A percentile compares a stretch with the other conserved stretches of the same genome.
phyloP scores from a whole-genome alignment of 2,888 invertebrate genomes.

The Ectobius pallidus region DNA sequence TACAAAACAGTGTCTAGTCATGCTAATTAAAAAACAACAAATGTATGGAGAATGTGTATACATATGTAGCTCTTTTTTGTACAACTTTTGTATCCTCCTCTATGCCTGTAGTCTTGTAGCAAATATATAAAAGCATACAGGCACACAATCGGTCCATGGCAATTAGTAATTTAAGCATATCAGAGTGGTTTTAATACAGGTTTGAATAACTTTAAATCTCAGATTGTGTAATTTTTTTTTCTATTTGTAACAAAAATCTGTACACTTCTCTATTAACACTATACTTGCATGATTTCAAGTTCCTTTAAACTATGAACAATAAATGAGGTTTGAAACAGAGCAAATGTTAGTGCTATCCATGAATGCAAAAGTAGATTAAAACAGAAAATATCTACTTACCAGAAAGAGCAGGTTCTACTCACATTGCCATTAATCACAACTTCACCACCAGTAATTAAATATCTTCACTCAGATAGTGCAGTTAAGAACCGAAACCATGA shows the following conservation, averaged over 20 bases:
- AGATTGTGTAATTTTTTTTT: neutral
- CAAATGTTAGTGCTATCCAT: too few relatives aligned
- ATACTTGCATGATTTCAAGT: too few relatives aligned
- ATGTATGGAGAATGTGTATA: neutral
- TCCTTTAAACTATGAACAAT: too few relatives aligned
- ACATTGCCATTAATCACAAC: too few relatives aligned
- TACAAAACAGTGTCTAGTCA: slow-evolving; percentile 32
- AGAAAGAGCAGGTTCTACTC: too few relatives aligned
- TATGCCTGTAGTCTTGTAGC: slow-evolving; percentile 32
- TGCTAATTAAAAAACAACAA: slow-evolving; percentile 12
- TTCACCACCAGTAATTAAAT: too few relatives aligned
- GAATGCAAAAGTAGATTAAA: too few relatives aligned
- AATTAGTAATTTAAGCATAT: neutral
- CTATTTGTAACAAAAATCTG: neutral
- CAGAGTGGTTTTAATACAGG: neutral
- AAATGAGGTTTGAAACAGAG: too few relatives aligned
- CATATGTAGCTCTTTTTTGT: slow-evolving; percentile 38
- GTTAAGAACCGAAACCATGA: too few relatives aligned
- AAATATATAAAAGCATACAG: neutral
- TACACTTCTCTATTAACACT: neutral
- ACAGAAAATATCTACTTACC: too few relatives aligned
- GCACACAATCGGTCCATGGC: neutral
- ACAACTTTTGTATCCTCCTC: slow-evolving; percentile 41
- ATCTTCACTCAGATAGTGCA: too few relatives aligned
- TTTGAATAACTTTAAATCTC: neutral